These are phyloP conservation scores for Polydesmus complanatus DNA, from an alignment of 2,888 invertebrate species.

Conservation along the genomic window DNA sequence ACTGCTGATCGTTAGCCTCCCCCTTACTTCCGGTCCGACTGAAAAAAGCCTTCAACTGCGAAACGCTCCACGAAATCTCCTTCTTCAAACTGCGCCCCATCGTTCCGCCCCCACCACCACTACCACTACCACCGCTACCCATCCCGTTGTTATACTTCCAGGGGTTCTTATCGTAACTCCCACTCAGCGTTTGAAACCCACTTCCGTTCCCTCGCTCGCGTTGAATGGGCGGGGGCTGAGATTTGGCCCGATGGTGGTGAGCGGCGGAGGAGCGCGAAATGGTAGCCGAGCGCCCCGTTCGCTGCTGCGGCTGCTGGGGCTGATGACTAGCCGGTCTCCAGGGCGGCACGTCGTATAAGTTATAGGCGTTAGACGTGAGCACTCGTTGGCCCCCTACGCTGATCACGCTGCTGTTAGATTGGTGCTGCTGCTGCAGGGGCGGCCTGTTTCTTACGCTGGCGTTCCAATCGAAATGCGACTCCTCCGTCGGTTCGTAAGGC, in stretches of 20 bases:
- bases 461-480: neutral
- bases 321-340: neutral
- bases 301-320: neutral
- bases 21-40: neutral
- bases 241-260: slow-evolving; percentile 4
- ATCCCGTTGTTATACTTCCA: neutral
- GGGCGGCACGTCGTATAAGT: slow-evolving; percentile 11
- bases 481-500: neutral
- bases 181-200: neutral
- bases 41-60: slow-evolving; percentile 8
- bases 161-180: neutral
- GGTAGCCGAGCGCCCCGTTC: neutral
- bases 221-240: slow-evolving; percentile 7
- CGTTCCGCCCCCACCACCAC: neutral
- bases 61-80: slow-evolving; percentile 13
- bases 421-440: neutral
- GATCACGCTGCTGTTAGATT: neutral
- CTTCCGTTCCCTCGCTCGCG: neutral
- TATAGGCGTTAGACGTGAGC: slow-evolving; percentile 3
- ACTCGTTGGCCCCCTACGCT: slow-evolving; percentile 5
- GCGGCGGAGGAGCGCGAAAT: neutral
- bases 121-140: neutral
- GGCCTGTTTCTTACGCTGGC: neutral
- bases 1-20: neutral
- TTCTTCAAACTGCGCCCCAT: neutral